phyloP scores from a whole-genome alignment of 2,113 vertebrate species.

The Cyprinodon tularosa region DNA sequence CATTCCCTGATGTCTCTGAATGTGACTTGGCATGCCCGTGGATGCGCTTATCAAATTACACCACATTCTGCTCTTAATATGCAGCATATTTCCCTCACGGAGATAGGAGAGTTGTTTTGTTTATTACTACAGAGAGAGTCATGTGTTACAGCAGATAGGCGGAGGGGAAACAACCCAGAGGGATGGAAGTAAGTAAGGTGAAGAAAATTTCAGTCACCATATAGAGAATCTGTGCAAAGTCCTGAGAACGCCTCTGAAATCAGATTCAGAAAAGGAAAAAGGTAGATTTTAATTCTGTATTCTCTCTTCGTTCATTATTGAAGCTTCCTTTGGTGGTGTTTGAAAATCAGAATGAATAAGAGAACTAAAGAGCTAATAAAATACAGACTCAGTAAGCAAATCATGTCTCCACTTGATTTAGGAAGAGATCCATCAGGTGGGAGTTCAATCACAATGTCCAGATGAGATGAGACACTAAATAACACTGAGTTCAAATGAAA shows the following conservation, averaged over 20 bases:
- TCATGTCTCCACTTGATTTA: background rate
- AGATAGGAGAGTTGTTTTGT: slow-evolving; percentile 22
- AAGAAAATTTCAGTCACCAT: slow-evolving; percentile 7
- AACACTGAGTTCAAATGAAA: background rate
- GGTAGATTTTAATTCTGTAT: background rate
- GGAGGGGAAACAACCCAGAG: background rate
- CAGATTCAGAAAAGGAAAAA: slow-evolving; percentile 9
- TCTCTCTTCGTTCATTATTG: slow-evolving; percentile 26
- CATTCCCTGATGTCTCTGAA: slow-evolving; percentile 22
- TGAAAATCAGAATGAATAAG: slow-evolving; percentile 30
- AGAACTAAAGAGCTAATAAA: slow-evolving; percentile 52
- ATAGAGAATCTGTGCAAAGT: slow-evolving; percentile 1
- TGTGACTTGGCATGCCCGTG: slow-evolving; percentile 30
- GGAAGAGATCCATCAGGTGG: background rate
- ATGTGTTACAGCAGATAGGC: slow-evolving; percentile 3
- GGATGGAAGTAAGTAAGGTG: background rate
- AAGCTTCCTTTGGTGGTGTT: slow-evolving; percentile 36
- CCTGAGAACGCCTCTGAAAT: background rate
- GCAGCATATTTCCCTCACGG: slow-evolving; percentile 43
- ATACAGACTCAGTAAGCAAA: slow-evolving; percentile 19
- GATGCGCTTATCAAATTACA: slow-evolving; percentile 61
- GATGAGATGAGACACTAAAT: background rate
- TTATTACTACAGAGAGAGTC: background rate
- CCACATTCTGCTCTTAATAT: slow-evolving; percentile 50
- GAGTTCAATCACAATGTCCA: background rate